Percentiles rank a stretch among this genome's conserved stretches.
These are phyloP conservation scores for Ginglymostoma cirratum DNA, from an alignment of 2,113 vertebrate genomes.

Conservation along the genomic window DNA sequence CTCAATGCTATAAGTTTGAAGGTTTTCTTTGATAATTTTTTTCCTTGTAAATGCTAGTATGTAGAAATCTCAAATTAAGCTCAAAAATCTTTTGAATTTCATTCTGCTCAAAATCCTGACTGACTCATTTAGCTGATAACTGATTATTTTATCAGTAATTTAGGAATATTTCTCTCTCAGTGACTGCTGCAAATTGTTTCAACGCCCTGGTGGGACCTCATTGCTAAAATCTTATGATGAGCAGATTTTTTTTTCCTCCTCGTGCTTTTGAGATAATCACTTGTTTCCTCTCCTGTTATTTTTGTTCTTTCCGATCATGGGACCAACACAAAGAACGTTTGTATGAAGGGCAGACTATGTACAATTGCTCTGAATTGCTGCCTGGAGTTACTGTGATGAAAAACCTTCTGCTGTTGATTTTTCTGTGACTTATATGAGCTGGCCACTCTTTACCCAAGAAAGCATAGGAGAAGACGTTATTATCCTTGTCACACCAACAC, in stretches of 20 bases:
- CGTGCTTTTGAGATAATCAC: background rate
- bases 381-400: background rate
- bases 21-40: background rate
- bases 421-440: background rate
- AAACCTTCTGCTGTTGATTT: constrained; percentile 5
- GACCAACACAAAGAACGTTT: background rate
- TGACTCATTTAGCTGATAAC: background rate
- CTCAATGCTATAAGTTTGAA: background rate
- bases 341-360: background rate
- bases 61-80: background rate
- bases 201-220: background rate
- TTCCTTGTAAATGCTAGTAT: background rate
- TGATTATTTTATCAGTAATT: background rate
- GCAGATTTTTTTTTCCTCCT: background rate
- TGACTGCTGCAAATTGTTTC: background rate
- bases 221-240: background rate
- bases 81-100: background rate
- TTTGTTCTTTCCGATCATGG: constrained; percentile 29
- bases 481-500: background rate
- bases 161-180: background rate
- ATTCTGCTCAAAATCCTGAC: background rate
- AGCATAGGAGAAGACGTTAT: background rate
- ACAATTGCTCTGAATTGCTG: background rate
- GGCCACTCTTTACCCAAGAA: background rate
- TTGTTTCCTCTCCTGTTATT: constrained; percentile 19